Conservation (phyloP, 2,797 vertebrate species). For the Tenualosa ilisha region DNA sequence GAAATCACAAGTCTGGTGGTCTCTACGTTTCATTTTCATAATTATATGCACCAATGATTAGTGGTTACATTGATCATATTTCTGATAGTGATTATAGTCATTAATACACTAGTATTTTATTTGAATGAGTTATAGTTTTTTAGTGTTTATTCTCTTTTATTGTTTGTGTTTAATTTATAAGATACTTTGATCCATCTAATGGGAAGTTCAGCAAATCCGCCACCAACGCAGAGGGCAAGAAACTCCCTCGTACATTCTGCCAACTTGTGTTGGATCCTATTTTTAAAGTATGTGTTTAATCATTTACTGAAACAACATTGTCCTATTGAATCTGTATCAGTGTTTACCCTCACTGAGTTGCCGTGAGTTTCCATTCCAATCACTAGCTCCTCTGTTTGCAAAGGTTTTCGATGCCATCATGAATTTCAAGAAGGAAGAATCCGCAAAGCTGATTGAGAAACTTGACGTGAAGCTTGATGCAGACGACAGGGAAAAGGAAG, state of each 20-base stretch:
- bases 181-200: conserved; percentile 84
- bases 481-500: conserved; percentile 66
- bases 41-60: background rate
- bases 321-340: background rate
- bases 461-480: conserved; percentile 67
- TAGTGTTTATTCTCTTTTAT: background rate
- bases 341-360: background rate
- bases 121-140: background rate
- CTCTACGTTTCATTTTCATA: background rate
- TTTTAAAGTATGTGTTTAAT: conserved; percentile 70
- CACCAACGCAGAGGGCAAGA: conserved; percentile 80
- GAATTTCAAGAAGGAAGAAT: conserved; percentile 74
- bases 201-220: conserved; percentile 86
- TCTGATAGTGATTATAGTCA: background rate
- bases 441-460: conserved; percentile 68
- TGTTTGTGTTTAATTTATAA: conserved; percentile 56
- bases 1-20: background rate
- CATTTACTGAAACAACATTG: background rate
- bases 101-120: background rate
- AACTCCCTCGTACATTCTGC: conserved; percentile 84
- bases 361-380: background rate
- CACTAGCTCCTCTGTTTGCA: conserved; percentile 34
- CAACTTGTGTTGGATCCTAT: conserved; percentile 86
- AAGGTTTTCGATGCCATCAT: conserved; percentile 74
- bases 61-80: background rate